phyloP scores from a whole-genome alignment of 2,888 invertebrate species.

The Scaptodrosophila latifasciaeformis region DNA sequence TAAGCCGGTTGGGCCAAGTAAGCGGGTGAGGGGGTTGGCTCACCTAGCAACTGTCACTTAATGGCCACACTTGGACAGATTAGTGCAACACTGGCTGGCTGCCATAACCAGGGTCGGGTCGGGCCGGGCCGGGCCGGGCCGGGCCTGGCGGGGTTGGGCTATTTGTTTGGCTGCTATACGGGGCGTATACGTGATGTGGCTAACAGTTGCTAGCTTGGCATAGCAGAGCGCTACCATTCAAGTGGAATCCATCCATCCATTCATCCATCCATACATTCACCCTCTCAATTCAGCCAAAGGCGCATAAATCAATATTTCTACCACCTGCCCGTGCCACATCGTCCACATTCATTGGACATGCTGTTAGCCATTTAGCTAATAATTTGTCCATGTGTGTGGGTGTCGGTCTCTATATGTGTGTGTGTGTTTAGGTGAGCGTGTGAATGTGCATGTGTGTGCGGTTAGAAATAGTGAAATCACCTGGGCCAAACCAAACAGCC shows the following conservation, averaged over 20 bases:
- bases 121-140: neutral
- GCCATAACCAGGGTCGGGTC: conserved; percentile 4
- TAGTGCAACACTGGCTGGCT: conserved; percentile 24
- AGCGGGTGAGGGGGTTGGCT: conserved; percentile 24
- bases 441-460: conserved; percentile 15
- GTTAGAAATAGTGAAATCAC: neutral
- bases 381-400: conserved; percentile 16
- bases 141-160: neutral
- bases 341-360: neutral
- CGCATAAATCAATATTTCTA: conserved; percentile 55
- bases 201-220: no score
- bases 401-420: conserved; percentile 14
- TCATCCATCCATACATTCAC: no score
- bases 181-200: conserved; percentile 40
- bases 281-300: no score
- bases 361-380: conserved; percentile 2
- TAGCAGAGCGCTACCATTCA: no score
- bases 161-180: no score
- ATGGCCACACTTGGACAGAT: conserved; percentile 36
- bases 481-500: no score
- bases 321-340: conserved; percentile 4
- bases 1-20: no score
- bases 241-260: no score
- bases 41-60: conserved; percentile 51
- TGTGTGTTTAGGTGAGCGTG: conserved; percentile 23